phyloP scores from a whole-genome alignment of 2,113 vertebrate species.

The Siniperca knerii region DNA sequence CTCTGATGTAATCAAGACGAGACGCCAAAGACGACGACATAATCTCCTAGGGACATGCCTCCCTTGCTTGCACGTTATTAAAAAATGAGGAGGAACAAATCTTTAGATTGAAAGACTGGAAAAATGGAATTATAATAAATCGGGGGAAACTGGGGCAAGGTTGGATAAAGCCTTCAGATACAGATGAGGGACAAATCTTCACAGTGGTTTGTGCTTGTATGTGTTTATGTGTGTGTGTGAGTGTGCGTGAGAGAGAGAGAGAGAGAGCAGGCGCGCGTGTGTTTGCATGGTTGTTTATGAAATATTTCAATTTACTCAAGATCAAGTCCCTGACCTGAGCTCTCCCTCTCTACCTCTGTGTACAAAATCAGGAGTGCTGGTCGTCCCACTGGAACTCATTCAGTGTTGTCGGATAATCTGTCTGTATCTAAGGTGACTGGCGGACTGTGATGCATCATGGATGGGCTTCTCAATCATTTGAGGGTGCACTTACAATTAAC shows the following conservation, averaged over 20 bases:
- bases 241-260: conserved; percentile 13
- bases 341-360: conserved; percentile 31
- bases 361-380: background rate
- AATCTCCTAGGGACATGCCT: conserved; percentile 80
- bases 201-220: conserved; percentile 59
- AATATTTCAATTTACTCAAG: conserved; percentile 73
- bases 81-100: conserved; percentile 83
- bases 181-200: conserved; percentile 81
- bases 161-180: conserved; percentile 81
- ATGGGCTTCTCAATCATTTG: background rate
- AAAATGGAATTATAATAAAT: conserved; percentile 86
- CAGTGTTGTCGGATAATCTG: conserved; percentile 6
- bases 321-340: conserved; percentile 62
- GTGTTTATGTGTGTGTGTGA: conserved; percentile 48
- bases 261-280: conserved; percentile 1
- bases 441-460: conserved; percentile 12
- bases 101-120: conserved; percentile 84
- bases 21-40: conserved; percentile 76
- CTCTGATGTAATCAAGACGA: conserved; percentile 84
- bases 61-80: conserved; percentile 77
- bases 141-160: conserved; percentile 80
- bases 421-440: conserved; percentile 23
- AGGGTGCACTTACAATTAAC: conserved; percentile 53
- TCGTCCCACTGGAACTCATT: conserved; percentile 13
- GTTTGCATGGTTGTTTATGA: conserved; percentile 56